Evolutionary conservation across 1,140 invertebrate genomes (phyloP).

Genomic region (Latrodectus geometricus): DNA sequence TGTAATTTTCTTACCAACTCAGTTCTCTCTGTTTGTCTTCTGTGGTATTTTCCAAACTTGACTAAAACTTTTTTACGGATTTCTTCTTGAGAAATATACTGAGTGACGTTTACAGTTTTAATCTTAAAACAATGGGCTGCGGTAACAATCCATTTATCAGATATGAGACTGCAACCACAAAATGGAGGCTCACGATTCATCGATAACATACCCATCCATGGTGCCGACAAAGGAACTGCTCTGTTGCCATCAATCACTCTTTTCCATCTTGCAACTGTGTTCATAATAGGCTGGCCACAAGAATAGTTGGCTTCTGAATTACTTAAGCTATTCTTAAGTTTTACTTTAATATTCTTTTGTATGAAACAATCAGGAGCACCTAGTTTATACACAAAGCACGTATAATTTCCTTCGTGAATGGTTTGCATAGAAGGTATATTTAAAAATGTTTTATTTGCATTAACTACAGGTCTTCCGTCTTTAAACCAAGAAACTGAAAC

Average conservation of each 20-base stretch:
- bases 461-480: slow-evolving; percentile 1
- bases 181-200: slow-evolving; percentile 41
- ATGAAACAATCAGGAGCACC: slow-evolving; percentile 1
- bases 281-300: slow-evolving; percentile 37
- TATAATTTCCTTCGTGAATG: slow-evolving; percentile 34
- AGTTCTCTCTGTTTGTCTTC: slow-evolving; percentile 49
- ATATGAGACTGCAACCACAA: slow-evolving; percentile 63
- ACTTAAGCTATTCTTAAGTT: not conserved
- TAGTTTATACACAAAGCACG: slow-evolving; percentile 10
- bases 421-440: slow-evolving; percentile 16
- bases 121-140: slow-evolving; percentile 65
- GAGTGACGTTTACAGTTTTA: not conserved
- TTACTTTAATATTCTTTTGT: slow-evolving; percentile 32
- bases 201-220: slow-evolving; percentile 62
- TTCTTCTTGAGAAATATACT: slow-evolving; percentile 41
- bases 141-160: slow-evolving; percentile 65
- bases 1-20: slow-evolving; percentile 56
- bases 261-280: slow-evolving; percentile 10
- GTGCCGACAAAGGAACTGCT: slow-evolving; percentile 48
- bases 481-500: slow-evolving; percentile 35
- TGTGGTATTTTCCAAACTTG: slow-evolving; percentile 63
- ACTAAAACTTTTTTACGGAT: slow-evolving; percentile 44
- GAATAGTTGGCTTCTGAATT: not conserved
- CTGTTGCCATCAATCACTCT: slow-evolving; percentile 57
- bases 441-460: not conserved